Conservation (phyloP, 2,113 vertebrate species). For the Ginglymostoma cirratum region DNA sequence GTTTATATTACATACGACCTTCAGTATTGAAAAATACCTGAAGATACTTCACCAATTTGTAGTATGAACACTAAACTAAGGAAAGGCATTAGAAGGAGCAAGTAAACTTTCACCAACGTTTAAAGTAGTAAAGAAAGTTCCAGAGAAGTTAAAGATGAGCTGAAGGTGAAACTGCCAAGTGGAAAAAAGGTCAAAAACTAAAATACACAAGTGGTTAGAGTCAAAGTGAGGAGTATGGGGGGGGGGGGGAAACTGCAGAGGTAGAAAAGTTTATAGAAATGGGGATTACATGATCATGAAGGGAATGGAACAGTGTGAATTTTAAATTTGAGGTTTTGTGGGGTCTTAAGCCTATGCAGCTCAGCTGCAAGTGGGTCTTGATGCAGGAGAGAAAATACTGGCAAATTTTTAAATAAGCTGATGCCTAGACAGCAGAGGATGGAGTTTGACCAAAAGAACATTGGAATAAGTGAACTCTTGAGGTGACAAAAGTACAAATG, state of each 20-base stretch:
- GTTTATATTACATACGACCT: background rate
- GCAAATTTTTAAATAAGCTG: background rate
- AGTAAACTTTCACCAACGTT: background rate
- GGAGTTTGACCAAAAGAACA: background rate
- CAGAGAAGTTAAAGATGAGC: background rate
- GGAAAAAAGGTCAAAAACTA: background rate
- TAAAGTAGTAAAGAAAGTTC: background rate
- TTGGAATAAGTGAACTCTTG: background rate
- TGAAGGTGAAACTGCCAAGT: background rate
- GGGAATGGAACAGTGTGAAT: background rate
- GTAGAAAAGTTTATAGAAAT: background rate
- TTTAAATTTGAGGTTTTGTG: background rate
- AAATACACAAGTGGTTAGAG: background rate
- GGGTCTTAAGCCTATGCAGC: background rate
- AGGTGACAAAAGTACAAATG: background rate
- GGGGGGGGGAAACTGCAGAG: background rate
- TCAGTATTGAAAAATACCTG: background rate
- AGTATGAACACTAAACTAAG: background rate
- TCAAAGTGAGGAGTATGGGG: no score
- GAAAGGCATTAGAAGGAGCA: background rate
- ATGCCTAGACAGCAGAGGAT: background rate
- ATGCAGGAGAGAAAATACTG: background rate
- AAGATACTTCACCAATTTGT: background rate
- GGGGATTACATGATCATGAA: background rate
- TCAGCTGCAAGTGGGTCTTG: background rate